Conservation (phyloP, 1,140 invertebrate genomes). For the Manduca sexta region DNA sequence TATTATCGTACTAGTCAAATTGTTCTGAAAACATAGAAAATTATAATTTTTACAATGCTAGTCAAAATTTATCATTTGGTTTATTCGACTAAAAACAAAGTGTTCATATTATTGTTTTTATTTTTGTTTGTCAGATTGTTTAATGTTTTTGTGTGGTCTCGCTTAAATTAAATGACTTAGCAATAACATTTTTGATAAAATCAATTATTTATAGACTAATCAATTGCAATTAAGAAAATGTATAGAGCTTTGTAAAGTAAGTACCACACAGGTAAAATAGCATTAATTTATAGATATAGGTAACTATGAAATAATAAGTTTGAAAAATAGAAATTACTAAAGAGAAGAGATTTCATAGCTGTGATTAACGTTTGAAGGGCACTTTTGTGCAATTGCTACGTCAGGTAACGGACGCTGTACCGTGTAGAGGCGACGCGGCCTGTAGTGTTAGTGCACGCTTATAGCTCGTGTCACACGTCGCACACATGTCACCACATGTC, state of each 20-base stretch:
- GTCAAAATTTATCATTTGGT: conserved; percentile 61
- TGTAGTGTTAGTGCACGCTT: conserved; percentile 35
- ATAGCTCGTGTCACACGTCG: too few relatives aligned
- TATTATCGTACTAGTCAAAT: conserved; percentile 58
- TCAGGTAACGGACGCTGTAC: conserved; percentile 19
- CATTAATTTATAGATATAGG: conserved; percentile 48
- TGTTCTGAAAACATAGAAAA: conserved; percentile 49
- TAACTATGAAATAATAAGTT: conserved; percentile 39
- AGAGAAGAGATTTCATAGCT: conserved; percentile 65
- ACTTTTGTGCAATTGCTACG: conserved; percentile 61
- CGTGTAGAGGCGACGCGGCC: too few relatives aligned
- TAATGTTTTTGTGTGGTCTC: conserved; percentile 48
- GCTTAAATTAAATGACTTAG: conserved; percentile 57
- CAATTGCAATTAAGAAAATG: conserved; percentile 66
- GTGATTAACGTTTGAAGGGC: conserved; percentile 56
- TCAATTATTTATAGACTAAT: conserved; percentile 68
- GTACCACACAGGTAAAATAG: conserved; percentile 64
- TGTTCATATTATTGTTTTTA: conserved; percentile 35
- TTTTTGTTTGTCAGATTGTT: conserved; percentile 41
- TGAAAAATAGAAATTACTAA: conserved; percentile 43
- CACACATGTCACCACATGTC: too few relatives aligned
- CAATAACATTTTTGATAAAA: conserved; percentile 68
- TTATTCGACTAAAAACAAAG: conserved; percentile 27
- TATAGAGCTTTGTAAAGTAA: conserved; percentile 72
- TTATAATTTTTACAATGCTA: conserved; percentile 54